Base-by-base conservation (phyloP, 2,888 invertebrate species). In the Belgica antarctica region DNA sequence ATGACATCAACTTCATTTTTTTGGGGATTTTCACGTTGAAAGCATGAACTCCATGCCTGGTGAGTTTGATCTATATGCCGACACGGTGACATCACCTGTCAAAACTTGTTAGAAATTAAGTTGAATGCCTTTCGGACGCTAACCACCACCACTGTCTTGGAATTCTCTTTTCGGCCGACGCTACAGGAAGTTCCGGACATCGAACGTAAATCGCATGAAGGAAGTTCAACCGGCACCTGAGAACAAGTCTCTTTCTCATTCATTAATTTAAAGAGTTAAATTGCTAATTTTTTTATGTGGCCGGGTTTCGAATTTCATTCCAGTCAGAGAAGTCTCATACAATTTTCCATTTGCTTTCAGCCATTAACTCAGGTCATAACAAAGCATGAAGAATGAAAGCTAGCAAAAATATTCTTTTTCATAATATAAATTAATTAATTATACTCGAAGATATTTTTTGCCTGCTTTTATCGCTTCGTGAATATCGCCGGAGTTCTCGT, bases 261-360 rank as follows among this genome's bases (percentile, higher is more conserved):
- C 68, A 68, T 28, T 68, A 57, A 57, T 68, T 68, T 28, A 52
- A 68, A 15, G 34, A 31, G 31, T 68, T 52, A 68, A 68, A 57
- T 68, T 68, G 68, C 68, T 68, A 68, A 68, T 68, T 68, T 68
- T 19, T 59, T n/a, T n/a, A n/a, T n/a, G n/a, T n/a, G n/a, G 27
- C 41, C 25, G 65, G 36, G 22, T 63, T 52, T 52, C 24, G 7
- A n/a, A n/a, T 22, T 22, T 24, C 24, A 5, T 17, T 24, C 52
- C 22, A 17, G 52, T 19, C 46, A 41, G 25, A 63, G 46, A 63
- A 63, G 10, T 68, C 25, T 57, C 68, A 31, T 68, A 57, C 68
- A 68, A 68, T 68, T 68, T 34, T 68, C 46, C 63, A 68, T 46
- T 57, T 10, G 41, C 63, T 63, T 15, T 63, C 34, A 15, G 62